Conservation (phyloP, 2,797 vertebrate genomes). For the Pipistrellus kuhlii region DNA sequence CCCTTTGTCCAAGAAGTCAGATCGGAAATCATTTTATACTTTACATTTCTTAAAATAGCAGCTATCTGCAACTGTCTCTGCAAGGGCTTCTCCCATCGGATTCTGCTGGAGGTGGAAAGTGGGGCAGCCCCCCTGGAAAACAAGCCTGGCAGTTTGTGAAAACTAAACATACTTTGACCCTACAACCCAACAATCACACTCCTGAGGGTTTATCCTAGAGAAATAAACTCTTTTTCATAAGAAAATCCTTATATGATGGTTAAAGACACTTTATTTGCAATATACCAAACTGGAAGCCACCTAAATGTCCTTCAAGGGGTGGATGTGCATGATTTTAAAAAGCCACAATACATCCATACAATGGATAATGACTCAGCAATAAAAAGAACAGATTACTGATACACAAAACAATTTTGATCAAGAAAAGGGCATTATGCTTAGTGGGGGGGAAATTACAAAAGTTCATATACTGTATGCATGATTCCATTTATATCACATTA, state of each 20-base stretch:
- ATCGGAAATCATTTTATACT: constrained; percentile 16
- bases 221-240: background rate
- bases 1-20: background rate
- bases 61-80: background rate
- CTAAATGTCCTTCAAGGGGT: background rate
- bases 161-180: background rate
- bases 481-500: background rate
- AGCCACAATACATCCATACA: background rate
- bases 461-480: background rate
- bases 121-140: background rate
- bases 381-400: background rate
- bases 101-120: constrained; percentile 28
- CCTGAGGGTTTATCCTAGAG: constrained; percentile 18
- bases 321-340: background rate
- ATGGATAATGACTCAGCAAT: background rate
- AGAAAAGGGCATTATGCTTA: background rate
- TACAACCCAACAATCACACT: background rate
- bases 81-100: background rate
- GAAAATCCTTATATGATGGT: background rate
- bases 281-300: background rate
- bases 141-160: background rate
- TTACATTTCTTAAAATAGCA: constrained; percentile 21
- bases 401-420: background rate
- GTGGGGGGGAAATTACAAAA: background rate
- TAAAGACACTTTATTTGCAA: constrained; percentile 23